Evolutionary conservation across 2,888 invertebrate genomes (phyloP), one percentile per base, ranked within the genome.

Genomic region (Therioaphis trifolii): DNA sequence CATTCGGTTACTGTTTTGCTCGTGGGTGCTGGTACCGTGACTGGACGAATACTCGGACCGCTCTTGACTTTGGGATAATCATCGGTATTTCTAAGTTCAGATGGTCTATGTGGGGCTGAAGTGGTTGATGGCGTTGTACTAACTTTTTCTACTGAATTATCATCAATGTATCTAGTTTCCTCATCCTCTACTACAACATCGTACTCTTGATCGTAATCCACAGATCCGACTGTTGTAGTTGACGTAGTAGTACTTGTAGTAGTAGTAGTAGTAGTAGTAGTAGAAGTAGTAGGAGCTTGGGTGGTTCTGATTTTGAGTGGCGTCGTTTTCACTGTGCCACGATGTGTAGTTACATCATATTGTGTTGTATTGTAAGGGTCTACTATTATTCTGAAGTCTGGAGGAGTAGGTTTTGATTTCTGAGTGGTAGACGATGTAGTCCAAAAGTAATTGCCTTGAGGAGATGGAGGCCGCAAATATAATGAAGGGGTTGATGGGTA

Each of bases 221-320:
- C 21, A 3, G 46, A 15, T 12, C 46, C 12, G 46, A 15, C 46
- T 12, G 89, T 88, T 79, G 88, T 89, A 1, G 86, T 86, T 86
- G 88, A 68, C 77, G 84, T 29, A 77, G 77, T 49, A 11, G 55
- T 21, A 0, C 90, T 88, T 89, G 74, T 74, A 14, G 74, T 89
- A 86, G 89, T 88, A 86, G 89, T 88, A 80, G 88, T 89, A 2
- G 86, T 86, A 86, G 88, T 72, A 76, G 84, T 35, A 72, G 68
- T 49, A 9, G 61, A n/a, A 0, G 72, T 49, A 24, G 52, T 15
- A 15, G 82, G 71, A 5, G 72, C 35, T 58, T 72, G 71, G 7
- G 82, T 63, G 21, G 82, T 61, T 35, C 49, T 61, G 12, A 74
- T 7, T 74, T 63, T 72, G 11, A 72, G 49, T 4, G 82, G 63